These are phyloP conservation scores for Nymphalis c-album DNA, from an alignment of 2,888 invertebrate genomes.

Conservation along the genomic window DNA sequence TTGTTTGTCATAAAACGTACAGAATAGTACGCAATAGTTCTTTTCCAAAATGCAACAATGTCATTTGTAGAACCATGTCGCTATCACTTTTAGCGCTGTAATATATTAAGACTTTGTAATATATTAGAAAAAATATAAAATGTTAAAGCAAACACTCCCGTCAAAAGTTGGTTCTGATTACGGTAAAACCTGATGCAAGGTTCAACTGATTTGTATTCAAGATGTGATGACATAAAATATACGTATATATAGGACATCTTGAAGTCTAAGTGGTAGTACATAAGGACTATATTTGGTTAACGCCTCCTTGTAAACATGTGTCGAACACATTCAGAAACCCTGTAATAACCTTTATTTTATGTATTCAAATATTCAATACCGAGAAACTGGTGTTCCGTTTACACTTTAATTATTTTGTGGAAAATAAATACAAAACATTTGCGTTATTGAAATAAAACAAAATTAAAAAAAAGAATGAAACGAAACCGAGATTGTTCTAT, in stretches of 20 bases:
- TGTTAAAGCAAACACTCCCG: slow-evolving; percentile 2
- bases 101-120: too few species aligned
- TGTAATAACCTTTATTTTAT: slow-evolving; percentile 27
- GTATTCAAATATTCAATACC: slow-evolving; percentile 13
- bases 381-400: slow-evolving; percentile 10
- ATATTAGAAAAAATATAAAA: too few species aligned
- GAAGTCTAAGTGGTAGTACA: not conserved
- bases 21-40: too few species aligned
- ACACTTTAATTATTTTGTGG: slow-evolving; percentile 16
- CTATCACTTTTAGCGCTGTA: too few species aligned
- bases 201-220: slow-evolving; percentile 33
- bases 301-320: not conserved
- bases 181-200: slow-evolving; percentile 27
- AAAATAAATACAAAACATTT: not conserved
- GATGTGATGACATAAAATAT: slow-evolving; percentile 13
- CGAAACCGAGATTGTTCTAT: too few species aligned
- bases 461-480: too few species aligned
- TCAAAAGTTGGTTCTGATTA: slow-evolving; percentile 18
- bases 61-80: not conserved
- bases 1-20: too few species aligned
- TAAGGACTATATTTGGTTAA: slow-evolving; percentile 11
- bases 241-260: slow-evolving; percentile 1
- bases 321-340: slow-evolving; percentile 13
- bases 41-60: not conserved
- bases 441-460: too few species aligned